Evolutionary conservation across 1,140 invertebrate genomes (phyloP).

Genomic region (Drosophila lacertosa): DNA sequence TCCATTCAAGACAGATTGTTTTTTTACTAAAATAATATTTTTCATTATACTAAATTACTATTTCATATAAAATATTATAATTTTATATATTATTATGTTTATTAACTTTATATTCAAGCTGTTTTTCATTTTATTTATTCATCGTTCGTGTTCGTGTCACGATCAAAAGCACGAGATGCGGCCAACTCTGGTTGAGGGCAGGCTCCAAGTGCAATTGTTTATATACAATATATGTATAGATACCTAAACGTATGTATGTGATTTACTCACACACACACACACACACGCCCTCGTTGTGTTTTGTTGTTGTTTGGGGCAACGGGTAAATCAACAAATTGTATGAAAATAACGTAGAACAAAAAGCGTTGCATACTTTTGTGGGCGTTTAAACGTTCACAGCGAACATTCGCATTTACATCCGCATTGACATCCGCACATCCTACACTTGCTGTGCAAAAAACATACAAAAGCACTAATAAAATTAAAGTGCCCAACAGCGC

Average conservation of each 20-base stretch:
- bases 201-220: neutral
- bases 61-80: too few relatives aligned
- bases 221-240: conserved; percentile 2
- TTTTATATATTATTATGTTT: too few relatives aligned
- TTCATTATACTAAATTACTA: too few relatives aligned
- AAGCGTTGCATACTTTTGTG: conserved; percentile 32
- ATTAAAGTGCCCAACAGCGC: conserved; percentile 57
- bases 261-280: too few relatives aligned
- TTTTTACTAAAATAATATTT: too few relatives aligned
- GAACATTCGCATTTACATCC: conserved; percentile 1
- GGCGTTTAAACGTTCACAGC: neutral
- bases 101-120: neutral
- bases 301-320: conserved; percentile 48
- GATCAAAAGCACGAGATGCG: neutral
- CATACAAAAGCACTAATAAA: conserved; percentile 72
- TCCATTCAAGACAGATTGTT: too few relatives aligned
- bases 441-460: conserved; percentile 7
- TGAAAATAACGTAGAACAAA: neutral
- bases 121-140: neutral
- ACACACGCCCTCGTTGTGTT: neutral
- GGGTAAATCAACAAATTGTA: conserved; percentile 42
- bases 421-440: neutral
- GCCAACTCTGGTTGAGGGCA: neutral
- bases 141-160: neutral
- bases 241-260: neutral